These are phyloP conservation scores for Drosophila meridionalis DNA, from an alignment of 2,888 invertebrate species.

Conservation along the genomic window DNA sequence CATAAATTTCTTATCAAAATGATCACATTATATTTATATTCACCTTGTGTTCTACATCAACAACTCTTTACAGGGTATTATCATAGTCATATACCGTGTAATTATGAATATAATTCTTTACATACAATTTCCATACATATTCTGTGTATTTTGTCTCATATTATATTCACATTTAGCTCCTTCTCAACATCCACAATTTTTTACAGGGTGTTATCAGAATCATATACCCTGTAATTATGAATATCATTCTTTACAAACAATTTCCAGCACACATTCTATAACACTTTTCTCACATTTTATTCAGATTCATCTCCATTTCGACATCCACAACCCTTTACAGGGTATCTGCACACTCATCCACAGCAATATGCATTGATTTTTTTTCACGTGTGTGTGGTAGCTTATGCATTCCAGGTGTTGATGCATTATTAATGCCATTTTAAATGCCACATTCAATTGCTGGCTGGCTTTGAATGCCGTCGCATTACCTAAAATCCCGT, in stretches of 20 bases:
- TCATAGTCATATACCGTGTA: too few relatives aligned
- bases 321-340: background rate
- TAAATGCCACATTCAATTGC: constrained; percentile 67
- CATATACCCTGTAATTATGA: background rate
- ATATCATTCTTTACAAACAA: too few relatives aligned
- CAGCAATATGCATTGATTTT: constrained; percentile 10
- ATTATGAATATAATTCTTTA: too few relatives aligned
- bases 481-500: constrained; percentile 60
- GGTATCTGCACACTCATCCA: background rate
- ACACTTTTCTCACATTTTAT: background rate
- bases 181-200: too few relatives aligned
- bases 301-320: background rate
- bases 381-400: background rate
- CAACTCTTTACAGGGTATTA: too few relatives aligned
- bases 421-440: constrained; percentile 77
- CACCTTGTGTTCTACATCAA: background rate
- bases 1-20: background rate
- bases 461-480: constrained; percentile 28
- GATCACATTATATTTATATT: background rate
- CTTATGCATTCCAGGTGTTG: constrained; percentile 59
- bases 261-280: background rate
- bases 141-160: too few relatives aligned
- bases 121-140: too few relatives aligned
- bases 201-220: too few relatives aligned
- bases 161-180: too few relatives aligned